phyloP scores from a whole-genome alignment of 2,888 invertebrate genomes.

The Crossocerus cetratus region DNA sequence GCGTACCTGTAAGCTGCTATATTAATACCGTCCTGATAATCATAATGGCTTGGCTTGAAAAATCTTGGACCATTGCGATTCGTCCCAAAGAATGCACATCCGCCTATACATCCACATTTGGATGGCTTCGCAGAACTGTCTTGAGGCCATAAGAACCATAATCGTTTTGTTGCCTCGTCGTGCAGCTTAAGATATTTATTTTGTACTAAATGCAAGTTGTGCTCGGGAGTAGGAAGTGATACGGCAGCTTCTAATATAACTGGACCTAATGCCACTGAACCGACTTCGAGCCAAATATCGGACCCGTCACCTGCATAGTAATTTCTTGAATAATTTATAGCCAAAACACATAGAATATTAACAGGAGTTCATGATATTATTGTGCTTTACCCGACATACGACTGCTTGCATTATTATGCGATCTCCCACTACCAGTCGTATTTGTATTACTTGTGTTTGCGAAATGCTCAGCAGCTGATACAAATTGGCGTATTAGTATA shows the following conservation, averaged over 20 bases:
- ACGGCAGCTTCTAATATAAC: conserved; percentile 93
- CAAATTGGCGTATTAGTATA: conserved; percentile 83
- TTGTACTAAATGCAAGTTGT: conserved; percentile 87
- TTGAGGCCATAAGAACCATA: conserved; percentile 96
- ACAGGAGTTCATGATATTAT: not conserved
- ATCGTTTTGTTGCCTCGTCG: conserved; percentile 89
- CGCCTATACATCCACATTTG: conserved; percentile 97
- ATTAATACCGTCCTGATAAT: conserved; percentile 89
- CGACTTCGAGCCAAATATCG: conserved; percentile 95
- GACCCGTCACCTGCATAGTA: conserved; percentile 73
- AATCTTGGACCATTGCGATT: conserved; percentile 93
- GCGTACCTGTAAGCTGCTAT: conserved; percentile 84
- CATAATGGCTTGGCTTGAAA: conserved; percentile 90
- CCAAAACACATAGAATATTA: not conserved
- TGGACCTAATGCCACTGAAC: conserved; percentile 93
- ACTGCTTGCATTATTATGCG: conserved; percentile 80
- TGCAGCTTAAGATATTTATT: conserved; percentile 89
- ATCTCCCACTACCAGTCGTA: conserved; percentile 81
- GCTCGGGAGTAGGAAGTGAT: conserved; percentile 87
- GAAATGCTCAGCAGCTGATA: conserved; percentile 79
- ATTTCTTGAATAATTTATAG: conserved; percentile 3
- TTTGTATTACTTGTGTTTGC: conserved; percentile 82
- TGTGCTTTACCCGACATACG: conserved; percentile 67
- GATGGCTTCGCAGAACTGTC: conserved; percentile 81
- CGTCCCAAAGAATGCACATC: conserved; percentile 95